These are phyloP conservation scores for Nomia melanderi DNA, from an alignment of 1,140 invertebrate genomes.

Conservation along the genomic window DNA sequence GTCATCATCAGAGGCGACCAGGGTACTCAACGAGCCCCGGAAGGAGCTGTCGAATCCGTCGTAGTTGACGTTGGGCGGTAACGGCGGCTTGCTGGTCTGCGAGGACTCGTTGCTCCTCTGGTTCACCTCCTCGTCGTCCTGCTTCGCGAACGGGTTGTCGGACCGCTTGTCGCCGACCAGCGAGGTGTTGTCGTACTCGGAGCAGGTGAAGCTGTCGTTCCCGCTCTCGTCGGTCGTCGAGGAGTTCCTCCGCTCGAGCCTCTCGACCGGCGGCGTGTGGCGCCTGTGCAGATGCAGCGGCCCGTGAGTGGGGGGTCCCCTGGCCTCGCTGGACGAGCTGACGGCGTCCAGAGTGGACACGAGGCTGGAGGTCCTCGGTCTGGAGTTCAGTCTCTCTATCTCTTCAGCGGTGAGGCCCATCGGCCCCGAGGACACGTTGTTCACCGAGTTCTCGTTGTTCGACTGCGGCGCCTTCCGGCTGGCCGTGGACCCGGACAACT, in stretches of 20 bases:
- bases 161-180: slow-evolving; percentile 88
- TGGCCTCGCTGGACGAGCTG: slow-evolving; percentile 94
- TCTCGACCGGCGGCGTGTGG: slow-evolving; percentile 86
- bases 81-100: slow-evolving; percentile 83
- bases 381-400: slow-evolving; percentile 93
- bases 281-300: slow-evolving; percentile 83
- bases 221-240: slow-evolving; percentile 96
- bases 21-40: slow-evolving; percentile 93
- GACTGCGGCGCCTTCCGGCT: slow-evolving; percentile 84
- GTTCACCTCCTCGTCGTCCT: slow-evolving; percentile 82
- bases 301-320: slow-evolving; percentile 82
- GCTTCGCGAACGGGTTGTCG: slow-evolving; percentile 87
- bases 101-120: slow-evolving; percentile 73
- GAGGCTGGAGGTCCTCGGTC: slow-evolving; percentile 92
- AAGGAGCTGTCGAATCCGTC: slow-evolving; percentile 97
- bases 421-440: slow-evolving; percentile 83
- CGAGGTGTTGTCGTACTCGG: slow-evolving; percentile 96
- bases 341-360: slow-evolving; percentile 96
- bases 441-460: slow-evolving; percentile 78
- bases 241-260: slow-evolving; percentile 85
- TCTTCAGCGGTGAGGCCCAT: slow-evolving; percentile 95
- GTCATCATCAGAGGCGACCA: slow-evolving; percentile 96
- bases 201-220: slow-evolving; percentile 98
- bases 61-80: slow-evolving; percentile 87
- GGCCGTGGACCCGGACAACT: slow-evolving; percentile 90